Percentiles rank a stretch among this genome's conserved stretches.
Conservation (phyloP, 2,888 invertebrate genomes). For the Hydriomena furcata region DNA sequence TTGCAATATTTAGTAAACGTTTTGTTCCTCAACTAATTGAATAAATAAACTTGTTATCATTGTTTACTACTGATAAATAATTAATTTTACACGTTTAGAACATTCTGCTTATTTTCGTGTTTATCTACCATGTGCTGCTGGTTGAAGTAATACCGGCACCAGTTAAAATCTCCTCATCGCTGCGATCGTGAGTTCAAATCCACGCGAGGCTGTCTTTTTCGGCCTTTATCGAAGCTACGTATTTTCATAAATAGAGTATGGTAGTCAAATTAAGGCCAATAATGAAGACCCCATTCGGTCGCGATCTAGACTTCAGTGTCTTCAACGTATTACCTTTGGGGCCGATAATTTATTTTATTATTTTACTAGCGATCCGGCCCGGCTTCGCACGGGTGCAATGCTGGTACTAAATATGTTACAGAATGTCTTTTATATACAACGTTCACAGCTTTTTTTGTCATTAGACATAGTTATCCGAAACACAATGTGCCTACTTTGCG, state of each 20-base stretch:
- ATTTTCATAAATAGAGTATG: constrained; percentile 27
- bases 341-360: constrained; percentile 18
- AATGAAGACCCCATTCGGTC: constrained; percentile 23
- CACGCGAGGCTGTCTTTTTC: constrained; percentile 10
- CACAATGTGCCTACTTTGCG: too few relatives aligned
- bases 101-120: constrained; percentile 7
- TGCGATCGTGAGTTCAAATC: constrained; percentile 13
- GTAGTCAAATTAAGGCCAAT: constrained; percentile 27
- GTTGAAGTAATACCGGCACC: neutral
- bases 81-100: too few relatives aligned
- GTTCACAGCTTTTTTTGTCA: too few relatives aligned
- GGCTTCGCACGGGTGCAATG: too few relatives aligned
- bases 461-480: too few relatives aligned
- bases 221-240: constrained; percentile 29
- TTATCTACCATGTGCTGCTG: constrained; percentile 1
- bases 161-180: neutral
- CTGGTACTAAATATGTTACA: too few relatives aligned
- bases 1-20: too few relatives aligned
- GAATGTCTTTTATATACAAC: too few relatives aligned
- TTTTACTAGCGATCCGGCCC: too few relatives aligned
- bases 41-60: too few relatives aligned
- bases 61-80: too few relatives aligned
- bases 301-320: constrained; percentile 22
- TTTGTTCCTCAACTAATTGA: too few relatives aligned
- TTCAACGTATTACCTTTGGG: constrained; percentile 28